A percentile compares a stretch with the other conserved stretches of the same genome.
phyloP scores from a whole-genome alignment of 2,888 invertebrate species.

The Drosophila pegasa region DNA sequence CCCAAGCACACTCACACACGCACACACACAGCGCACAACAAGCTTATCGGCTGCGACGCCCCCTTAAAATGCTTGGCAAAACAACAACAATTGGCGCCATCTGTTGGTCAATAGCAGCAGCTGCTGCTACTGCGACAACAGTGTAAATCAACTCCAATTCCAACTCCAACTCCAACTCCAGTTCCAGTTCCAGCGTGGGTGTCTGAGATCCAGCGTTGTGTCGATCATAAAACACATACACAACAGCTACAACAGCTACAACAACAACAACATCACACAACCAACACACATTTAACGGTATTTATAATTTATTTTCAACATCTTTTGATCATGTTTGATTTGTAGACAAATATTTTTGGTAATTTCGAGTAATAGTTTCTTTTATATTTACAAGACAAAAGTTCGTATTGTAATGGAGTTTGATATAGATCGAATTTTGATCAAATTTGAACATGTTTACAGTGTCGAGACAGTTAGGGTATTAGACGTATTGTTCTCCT shows the following conservation, averaged over 20 bases:
- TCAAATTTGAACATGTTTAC: too few species aligned
- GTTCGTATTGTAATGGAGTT: too few species aligned
- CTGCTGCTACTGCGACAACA: slow-evolving; percentile 6
- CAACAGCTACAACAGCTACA: slow-evolving; percentile 34
- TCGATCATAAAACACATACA: slow-evolving; percentile 59
- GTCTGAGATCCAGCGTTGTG: slow-evolving; percentile 25
- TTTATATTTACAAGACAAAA: not conserved
- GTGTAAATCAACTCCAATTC: slow-evolving; percentile 19
- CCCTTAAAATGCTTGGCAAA: slow-evolving; percentile 30
- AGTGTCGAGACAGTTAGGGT: too few species aligned
- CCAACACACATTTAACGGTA: slow-evolving; percentile 71
- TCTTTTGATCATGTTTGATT: not conserved
- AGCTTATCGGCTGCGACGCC: slow-evolving; percentile 41
- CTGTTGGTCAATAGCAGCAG: slow-evolving; percentile 1
- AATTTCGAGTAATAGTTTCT: not conserved
- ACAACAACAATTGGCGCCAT: slow-evolving; percentile 20
- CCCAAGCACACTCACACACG: slow-evolving; percentile 12
- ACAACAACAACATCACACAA: slow-evolving; percentile 54
- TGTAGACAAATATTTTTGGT: not conserved
- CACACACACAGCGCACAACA: slow-evolving; percentile 2
- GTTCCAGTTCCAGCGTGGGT: slow-evolving; percentile 26
- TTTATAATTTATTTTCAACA: slow-evolving; percentile 68
- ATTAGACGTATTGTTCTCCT: too few species aligned
- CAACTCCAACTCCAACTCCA: slow-evolving; percentile 1
- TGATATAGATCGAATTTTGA: too few species aligned